phyloP scores from a whole-genome alignment of 2,797 vertebrate genomes.

The Geotrypetes seraphini region DNA sequence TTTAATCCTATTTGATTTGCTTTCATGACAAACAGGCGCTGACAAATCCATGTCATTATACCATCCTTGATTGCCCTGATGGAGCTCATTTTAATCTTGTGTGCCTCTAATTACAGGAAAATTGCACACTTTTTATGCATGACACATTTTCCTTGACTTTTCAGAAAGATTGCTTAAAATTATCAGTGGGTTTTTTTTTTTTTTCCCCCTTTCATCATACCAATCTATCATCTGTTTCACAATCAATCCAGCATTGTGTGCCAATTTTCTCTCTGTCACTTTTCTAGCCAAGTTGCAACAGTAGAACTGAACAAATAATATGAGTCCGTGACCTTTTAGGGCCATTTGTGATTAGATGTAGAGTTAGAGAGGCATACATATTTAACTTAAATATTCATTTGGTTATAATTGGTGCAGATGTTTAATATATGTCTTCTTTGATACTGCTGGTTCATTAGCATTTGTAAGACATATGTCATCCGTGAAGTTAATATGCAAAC shows the following conservation, averaged over 20 bases:
- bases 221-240: constrained; percentile 39
- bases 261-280: constrained; percentile 35
- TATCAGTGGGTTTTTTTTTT: too few relatives aligned
- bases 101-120: constrained; percentile 65
- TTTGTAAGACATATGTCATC: too few relatives aligned
- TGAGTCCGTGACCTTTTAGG: too few relatives aligned
- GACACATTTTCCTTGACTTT: constrained; percentile 59
- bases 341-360: too few relatives aligned
- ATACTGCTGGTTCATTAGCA: too few relatives aligned
- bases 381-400: too few relatives aligned
- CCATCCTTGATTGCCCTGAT: constrained; percentile 66
- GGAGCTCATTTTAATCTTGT: constrained; percentile 65
- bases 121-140: constrained; percentile 66
- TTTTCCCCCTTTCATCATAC: constrained; percentile 29
- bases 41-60: constrained; percentile 58
- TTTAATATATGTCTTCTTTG: too few relatives aligned
- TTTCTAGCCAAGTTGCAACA: constrained; percentile 33
- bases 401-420: too few relatives aligned
- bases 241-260: constrained; percentile 45
- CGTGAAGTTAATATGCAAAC: too few relatives aligned
- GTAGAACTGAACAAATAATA: constrained; percentile 25
- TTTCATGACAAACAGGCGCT: constrained; percentile 55
- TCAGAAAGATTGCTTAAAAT: constrained; percentile 48
- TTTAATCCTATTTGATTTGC: constrained; percentile 46
- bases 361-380: too few relatives aligned